phyloP scores from a whole-genome alignment of 2,888 invertebrate genomes.

The Euphydryas editha region DNA sequence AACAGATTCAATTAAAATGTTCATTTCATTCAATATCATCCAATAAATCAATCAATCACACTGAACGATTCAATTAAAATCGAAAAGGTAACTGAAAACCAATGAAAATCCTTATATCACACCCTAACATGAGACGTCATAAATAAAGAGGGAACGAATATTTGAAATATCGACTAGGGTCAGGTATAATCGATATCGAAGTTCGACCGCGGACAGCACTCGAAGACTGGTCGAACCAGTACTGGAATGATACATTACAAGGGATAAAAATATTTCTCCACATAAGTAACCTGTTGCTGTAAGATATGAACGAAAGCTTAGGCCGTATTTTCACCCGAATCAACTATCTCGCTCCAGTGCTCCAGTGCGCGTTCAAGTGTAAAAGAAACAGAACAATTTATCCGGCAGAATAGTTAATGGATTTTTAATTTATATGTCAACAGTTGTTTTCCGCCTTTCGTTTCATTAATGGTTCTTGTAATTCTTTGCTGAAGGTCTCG shows the following conservation, averaged over 20 bases:
- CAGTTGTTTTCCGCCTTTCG: constrained; percentile 19
- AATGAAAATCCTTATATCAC: constrained; percentile 68
- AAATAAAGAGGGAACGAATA: constrained; percentile 57
- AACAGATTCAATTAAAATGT: constrained; percentile 16
- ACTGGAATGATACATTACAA: constrained; percentile 71
- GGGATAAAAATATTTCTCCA: constrained; percentile 76
- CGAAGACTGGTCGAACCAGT: constrained; percentile 57
- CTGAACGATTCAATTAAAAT: constrained; percentile 66
- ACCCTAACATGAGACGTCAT: constrained; percentile 58
- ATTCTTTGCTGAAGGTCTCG: constrained; percentile 2
- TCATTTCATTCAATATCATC: constrained; percentile 29
- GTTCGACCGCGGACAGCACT: constrained; percentile 47
- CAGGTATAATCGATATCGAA: constrained; percentile 50
- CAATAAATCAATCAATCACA: constrained; percentile 54
- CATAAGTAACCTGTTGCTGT: constrained; percentile 72
- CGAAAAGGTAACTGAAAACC: constrained; percentile 50
- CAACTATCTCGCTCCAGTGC: constrained; percentile 31
- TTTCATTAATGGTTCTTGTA: constrained; percentile 11
- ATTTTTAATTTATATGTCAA: constrained; percentile 25
- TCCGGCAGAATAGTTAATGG: constrained; percentile 15
- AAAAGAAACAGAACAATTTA: constrained; percentile 14
- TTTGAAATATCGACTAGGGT: constrained; percentile 57
- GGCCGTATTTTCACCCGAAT: constrained; percentile 38
- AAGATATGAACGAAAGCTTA: constrained; percentile 57
- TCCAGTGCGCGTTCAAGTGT: constrained; percentile 15